Evolutionary conservation across 1,140 invertebrate species (phyloP).

Genomic region (Medauroidea extradentata): DNA sequence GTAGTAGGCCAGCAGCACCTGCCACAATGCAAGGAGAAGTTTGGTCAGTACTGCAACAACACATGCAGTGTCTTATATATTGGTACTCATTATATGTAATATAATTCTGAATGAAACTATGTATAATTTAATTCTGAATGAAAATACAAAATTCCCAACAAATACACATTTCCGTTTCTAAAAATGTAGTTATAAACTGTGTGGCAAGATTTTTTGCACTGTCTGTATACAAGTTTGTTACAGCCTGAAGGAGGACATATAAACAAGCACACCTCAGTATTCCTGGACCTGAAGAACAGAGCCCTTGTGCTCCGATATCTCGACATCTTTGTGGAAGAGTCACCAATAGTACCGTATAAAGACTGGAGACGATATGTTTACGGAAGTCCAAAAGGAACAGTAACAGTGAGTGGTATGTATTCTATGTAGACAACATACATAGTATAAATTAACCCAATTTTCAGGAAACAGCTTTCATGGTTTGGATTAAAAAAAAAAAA

Average conservation of each 20-base stretch:
- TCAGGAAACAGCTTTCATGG: too few relatives aligned
- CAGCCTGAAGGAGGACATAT: slow-evolving; percentile 55
- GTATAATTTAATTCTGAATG: too few relatives aligned
- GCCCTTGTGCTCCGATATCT: slow-evolving; percentile 52
- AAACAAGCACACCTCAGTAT: slow-evolving; percentile 53
- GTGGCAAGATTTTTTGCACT: background rate
- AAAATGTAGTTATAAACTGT: background rate
- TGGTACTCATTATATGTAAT: too few relatives aligned
- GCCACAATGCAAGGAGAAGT: too few relatives aligned
- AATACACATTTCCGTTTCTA: background rate
- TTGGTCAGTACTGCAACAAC: too few relatives aligned
- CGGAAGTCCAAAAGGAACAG: slow-evolving; percentile 41
- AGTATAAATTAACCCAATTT: too few relatives aligned
- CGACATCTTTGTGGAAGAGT: slow-evolving; percentile 54
- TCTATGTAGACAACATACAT: too few relatives aligned
- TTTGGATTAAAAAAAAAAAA: too few relatives aligned
- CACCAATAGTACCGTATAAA: slow-evolving; percentile 53
- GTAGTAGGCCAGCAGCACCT: too few relatives aligned
- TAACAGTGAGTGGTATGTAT: slow-evolving; percentile 48
- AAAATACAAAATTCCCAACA: too few relatives aligned
- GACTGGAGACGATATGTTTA: slow-evolving; percentile 52
- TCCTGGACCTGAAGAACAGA: slow-evolving; percentile 55
- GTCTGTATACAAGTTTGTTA: slow-evolving; percentile 5
- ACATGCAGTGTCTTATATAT: too few relatives aligned
- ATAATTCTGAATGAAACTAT: too few relatives aligned